phyloP scores from a whole-genome alignment of 64 coral and sea anemone genomes.

The Acropora yongei region DNA sequence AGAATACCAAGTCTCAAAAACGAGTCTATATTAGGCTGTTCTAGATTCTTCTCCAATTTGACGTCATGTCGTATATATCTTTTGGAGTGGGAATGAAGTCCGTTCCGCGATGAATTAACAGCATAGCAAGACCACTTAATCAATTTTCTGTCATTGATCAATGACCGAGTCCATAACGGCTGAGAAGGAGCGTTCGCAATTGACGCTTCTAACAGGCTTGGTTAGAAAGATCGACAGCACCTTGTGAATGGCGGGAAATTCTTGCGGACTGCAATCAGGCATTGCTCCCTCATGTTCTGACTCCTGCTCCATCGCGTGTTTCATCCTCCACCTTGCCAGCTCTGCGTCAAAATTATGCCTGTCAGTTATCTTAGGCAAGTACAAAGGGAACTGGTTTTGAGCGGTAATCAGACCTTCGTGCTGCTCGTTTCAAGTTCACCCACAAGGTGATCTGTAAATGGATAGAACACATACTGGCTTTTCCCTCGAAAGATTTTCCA shows the following conservation, averaged over 20 bases:
- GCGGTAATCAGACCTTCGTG: too few relatives aligned
- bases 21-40: too few relatives aligned
- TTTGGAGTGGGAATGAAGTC: neutral
- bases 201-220: too few relatives aligned
- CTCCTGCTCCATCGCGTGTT: conserved; percentile 27
- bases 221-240: too few relatives aligned
- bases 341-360: conserved; percentile 45
- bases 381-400: neutral
- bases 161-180: neutral
- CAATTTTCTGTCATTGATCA: conserved; percentile 40
- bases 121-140: conserved; percentile 43
- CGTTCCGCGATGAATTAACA: conserved; percentile 37
- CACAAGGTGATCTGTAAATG: neutral
- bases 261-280: conserved; percentile 44
- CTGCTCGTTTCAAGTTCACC: too few relatives aligned
- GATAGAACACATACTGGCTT: neutral
- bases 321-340: conserved; percentile 56
- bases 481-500: too few relatives aligned
- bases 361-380: conserved; percentile 53
- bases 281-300: conserved; percentile 41
- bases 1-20: too few relatives aligned
- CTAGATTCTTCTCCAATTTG: too few relatives aligned
- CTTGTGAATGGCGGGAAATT: too few relatives aligned
- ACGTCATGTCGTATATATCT: neutral
- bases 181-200: too few relatives aligned